Percentiles rank a stretch among this genome's conserved stretches.
Conservation (phyloP, 2,888 invertebrate genomes). For the Callyntrura sp. region DNA sequence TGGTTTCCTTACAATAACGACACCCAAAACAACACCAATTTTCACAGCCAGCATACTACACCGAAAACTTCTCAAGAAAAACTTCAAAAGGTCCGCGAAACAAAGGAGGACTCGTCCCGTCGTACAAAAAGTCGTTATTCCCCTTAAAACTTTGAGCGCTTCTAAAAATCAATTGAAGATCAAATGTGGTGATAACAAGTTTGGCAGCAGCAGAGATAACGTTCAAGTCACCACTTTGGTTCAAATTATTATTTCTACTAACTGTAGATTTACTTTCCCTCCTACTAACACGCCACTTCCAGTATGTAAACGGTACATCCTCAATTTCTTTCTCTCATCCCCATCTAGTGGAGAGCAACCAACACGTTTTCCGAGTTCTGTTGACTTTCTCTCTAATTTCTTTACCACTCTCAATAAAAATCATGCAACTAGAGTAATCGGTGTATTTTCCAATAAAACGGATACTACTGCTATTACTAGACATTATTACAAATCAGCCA, state of each 20-base stretch:
- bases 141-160: slow-evolving; percentile 3
- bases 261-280: slow-evolving; percentile 6
- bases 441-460: not conserved
- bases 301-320: not conserved
- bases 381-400: not conserved
- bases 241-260: slow-evolving; percentile 9
- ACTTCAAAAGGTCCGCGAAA: not conserved
- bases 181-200: slow-evolving; percentile 37
- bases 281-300: slow-evolving; percentile 5
- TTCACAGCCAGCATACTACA: slow-evolving; percentile 12
- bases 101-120: slow-evolving; percentile 37
- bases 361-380: not conserved
- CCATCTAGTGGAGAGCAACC: not conserved
- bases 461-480: not conserved
- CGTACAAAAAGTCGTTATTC: not conserved
- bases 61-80: not conserved
- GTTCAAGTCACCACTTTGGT: not conserved
- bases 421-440: not conserved
- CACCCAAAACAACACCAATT: slow-evolving; percentile 23
- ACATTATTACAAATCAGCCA: not conserved
- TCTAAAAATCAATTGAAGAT: not conserved
- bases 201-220: slow-evolving; percentile 27
- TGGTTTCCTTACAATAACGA: slow-evolving; percentile 18
- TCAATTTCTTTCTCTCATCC: not conserved
- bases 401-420: slow-evolving; percentile 15